Evolutionary conservation across 2,797 vertebrate genomes (phyloP).

Genomic region (Australoheros facetus): DNA sequence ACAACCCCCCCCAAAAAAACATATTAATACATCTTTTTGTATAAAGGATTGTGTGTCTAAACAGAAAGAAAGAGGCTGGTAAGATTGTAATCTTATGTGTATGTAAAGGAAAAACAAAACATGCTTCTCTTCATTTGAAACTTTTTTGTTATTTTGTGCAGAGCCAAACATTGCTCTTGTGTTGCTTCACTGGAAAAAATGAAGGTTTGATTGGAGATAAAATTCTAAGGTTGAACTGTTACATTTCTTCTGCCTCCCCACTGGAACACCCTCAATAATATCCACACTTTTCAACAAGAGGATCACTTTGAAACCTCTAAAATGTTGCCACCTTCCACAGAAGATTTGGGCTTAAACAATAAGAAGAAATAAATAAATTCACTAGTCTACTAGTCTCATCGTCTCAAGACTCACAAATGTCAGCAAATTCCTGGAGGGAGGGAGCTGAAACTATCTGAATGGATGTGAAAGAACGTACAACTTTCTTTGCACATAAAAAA

Average conservation of each 20-base stretch:
- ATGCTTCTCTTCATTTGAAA: background rate
- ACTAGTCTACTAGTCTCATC: too few species aligned
- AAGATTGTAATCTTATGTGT: background rate
- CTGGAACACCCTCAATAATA: background rate
- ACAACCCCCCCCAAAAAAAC: background rate
- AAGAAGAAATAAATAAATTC: too few species aligned
- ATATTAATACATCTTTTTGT: background rate
- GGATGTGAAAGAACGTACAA: too few species aligned
- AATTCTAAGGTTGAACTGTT: background rate
- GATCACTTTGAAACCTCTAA: conserved; percentile 30
- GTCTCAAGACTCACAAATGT: too few species aligned
- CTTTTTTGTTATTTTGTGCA: background rate
- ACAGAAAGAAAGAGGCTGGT: background rate
- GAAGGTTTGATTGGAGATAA: too few species aligned
- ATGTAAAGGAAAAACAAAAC: background rate
- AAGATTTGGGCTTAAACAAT: conserved; percentile 11
- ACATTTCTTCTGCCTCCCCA: background rate
- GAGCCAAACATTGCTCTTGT: background rate
- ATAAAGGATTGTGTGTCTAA: background rate
- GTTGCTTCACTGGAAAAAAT: background rate
- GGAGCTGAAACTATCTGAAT: too few species aligned
- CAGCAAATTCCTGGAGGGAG: too few species aligned
- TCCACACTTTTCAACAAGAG: conserved; percentile 11
- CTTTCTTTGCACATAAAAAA: too few species aligned
- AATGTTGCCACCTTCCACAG: conserved; percentile 20